Evolutionary conservation across 1,140 invertebrate species (phyloP), one percentile per base, ranked within the genome.

Genomic region (Drosophila arawakana): DNA sequence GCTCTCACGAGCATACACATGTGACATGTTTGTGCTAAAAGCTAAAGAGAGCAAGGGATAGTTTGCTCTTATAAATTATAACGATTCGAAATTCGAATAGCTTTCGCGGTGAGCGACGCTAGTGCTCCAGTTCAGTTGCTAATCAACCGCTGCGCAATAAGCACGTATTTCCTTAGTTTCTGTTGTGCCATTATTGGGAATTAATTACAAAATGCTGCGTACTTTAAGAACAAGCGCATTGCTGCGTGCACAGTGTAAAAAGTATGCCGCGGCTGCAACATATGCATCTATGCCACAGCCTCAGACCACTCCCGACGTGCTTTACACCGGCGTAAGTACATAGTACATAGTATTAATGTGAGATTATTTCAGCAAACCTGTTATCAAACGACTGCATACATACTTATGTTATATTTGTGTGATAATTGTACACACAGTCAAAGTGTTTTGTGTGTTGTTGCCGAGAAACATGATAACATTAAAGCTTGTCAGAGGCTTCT

Each of bases 321-420:
- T 91, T 7, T 91, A 91, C 41, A 91, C 90, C 11, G 90, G 90
- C 11, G 90, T 91, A 77, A 91, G 72, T 74, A 61, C 37, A 55
- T 15, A n/a, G 11, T 66, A 61, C 35, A 49, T 21, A 47, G 10
- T 61, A 47, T 47, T 54, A 10, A 25, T 25, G 44, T 59, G 30
- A 44, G n/a, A 44, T 41, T 39, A 41, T 6, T 6, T 59, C 10
- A 34, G 37, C 54, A 57, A 57, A 41, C 18, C 54, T 57, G 37
- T 57, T 43, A 57, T 57, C 54, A 57, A 57, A 57, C 54, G 9
- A 55, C 13, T 18, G 35, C 10, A 39, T 8, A 52, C 30, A 52
- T 34, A 52, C 39, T 39, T 55, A 41, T 21, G 6, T 30, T 30
- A 43, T 30, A 30, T 5, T 0, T 30, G 25, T 30, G 6, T 6